Evolutionary conservation across 2,797 vertebrate genomes (phyloP).

Genomic region (Discoglossus pictus): DNA sequence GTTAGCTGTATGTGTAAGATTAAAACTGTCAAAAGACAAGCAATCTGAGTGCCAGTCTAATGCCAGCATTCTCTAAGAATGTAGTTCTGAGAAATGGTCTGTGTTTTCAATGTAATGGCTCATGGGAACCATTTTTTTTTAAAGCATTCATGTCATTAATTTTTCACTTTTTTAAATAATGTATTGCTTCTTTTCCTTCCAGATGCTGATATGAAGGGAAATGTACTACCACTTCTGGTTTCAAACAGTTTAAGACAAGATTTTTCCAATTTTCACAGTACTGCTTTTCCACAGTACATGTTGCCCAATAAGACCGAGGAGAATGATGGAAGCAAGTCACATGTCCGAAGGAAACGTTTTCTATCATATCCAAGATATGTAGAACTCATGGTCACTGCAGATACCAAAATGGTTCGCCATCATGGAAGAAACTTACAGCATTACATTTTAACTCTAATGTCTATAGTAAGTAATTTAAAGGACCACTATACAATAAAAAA

Average conservation of each 20-base stretch:
- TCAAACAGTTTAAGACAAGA: slow-evolving; percentile 69
- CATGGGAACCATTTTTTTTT: slow-evolving; percentile 10
- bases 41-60: neutral
- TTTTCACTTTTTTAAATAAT: neutral
- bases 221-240: slow-evolving; percentile 59
- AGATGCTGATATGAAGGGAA: slow-evolving; percentile 69
- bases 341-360: slow-evolving; percentile 85
- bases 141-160: too few species aligned
- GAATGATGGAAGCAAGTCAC: slow-evolving; percentile 55
- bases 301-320: slow-evolving; percentile 59
- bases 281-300: slow-evolving; percentile 53
- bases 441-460: slow-evolving; percentile 95
- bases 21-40: neutral
- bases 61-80: neutral
- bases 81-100: neutral
- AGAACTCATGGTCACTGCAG: slow-evolving; percentile 96
- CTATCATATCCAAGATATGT: slow-evolving; percentile 95
- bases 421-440: slow-evolving; percentile 91
- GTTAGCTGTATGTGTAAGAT: slow-evolving; percentile 1
- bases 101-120: neutral
- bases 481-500: too few species aligned
- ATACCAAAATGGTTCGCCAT: slow-evolving; percentile 88
- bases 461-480: slow-evolving; percentile 98
- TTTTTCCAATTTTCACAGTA: slow-evolving; percentile 65
- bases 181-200: slow-evolving; percentile 46